These are phyloP conservation scores for Aphidoletes aphidimyza DNA, from an alignment of 2,888 invertebrate genomes.

Conservation along the genomic window DNA sequence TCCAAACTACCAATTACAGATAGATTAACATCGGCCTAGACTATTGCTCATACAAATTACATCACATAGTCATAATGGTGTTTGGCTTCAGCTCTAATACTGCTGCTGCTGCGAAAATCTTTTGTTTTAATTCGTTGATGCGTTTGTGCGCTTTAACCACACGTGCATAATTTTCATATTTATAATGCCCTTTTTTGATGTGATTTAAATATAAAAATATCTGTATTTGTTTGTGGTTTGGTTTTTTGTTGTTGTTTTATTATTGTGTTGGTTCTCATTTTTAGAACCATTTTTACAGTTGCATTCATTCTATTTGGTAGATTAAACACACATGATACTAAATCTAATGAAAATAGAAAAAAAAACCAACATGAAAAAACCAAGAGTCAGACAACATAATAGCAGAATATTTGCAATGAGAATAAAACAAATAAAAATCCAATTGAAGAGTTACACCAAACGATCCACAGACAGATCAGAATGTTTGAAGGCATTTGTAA, in stretches of 20 bases:
- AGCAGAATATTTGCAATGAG: not conserved
- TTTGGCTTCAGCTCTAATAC: not conserved
- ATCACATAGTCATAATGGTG: conserved; percentile 13
- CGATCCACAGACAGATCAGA: not conserved
- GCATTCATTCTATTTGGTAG: not conserved
- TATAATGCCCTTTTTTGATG: conserved; percentile 46
- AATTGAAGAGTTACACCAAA: not conserved
- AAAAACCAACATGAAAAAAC: not conserved
- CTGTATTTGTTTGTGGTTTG: conserved; percentile 3
- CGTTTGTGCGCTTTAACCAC: conserved; percentile 35
- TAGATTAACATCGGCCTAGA: conserved; percentile 44
- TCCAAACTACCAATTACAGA: conserved; percentile 31
- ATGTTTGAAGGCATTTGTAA: too few relatives aligned
- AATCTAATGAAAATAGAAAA: not conserved
- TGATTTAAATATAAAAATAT: conserved; percentile 41
- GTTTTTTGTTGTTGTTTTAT: not conserved
- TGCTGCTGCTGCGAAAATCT: not conserved
- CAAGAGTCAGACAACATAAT: too few relatives aligned
- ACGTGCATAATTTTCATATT: conserved; percentile 20
- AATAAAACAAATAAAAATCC: not conserved
- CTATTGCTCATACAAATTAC: conserved; percentile 33
- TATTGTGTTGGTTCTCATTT: not conserved
- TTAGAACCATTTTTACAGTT: not conserved
- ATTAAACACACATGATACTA: too few relatives aligned
- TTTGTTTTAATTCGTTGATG: conserved; percentile 54